phyloP scores from a whole-genome alignment of 2,797 vertebrate species.

The Chrosomus eos region DNA sequence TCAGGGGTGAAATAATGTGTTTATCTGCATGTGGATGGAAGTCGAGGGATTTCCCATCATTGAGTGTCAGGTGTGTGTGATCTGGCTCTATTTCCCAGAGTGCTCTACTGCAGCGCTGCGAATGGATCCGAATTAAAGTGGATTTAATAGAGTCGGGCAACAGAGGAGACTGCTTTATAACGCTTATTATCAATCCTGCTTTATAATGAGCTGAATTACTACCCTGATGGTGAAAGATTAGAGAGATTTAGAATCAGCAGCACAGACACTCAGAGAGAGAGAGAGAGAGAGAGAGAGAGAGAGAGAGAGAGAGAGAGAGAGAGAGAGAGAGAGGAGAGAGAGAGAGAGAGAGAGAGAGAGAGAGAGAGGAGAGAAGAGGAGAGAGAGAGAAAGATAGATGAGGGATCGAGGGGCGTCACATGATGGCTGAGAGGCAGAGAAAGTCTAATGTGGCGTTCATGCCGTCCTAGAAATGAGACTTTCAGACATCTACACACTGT shows the following conservation, averaged over 20 bases:
- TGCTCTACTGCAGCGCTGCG: conserved; percentile 41
- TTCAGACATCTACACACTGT: background rate
- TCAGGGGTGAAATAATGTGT: too few relatives aligned
- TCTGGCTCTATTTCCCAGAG: conserved; percentile 16
- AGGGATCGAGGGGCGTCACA: conserved; percentile 11
- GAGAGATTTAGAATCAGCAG: conserved; percentile 69
- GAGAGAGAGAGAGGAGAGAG: background rate
- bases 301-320: background rate
- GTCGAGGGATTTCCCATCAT: background rate
- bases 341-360: too few relatives aligned
- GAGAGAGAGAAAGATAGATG: background rate
- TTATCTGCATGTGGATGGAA: background rate
- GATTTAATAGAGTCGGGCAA: conserved; percentile 67
- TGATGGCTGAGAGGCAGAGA: background rate
- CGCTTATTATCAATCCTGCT: conserved; percentile 71
- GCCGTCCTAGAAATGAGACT: background rate
- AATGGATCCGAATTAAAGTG: conserved; percentile 67
- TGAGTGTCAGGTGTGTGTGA: conserved; percentile 27
- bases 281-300: background rate
- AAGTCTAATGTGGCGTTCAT: background rate
- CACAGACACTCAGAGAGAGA: conserved; percentile 40
- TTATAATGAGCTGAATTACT: conserved; percentile 78
- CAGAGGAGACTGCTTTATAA: conserved; percentile 69
- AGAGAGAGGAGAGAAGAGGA: background rate
- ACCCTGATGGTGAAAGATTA: conserved; percentile 79